Base-by-base conservation (phyloP, 1,140 invertebrate species). In the Melanaphis sacchari region DNA sequence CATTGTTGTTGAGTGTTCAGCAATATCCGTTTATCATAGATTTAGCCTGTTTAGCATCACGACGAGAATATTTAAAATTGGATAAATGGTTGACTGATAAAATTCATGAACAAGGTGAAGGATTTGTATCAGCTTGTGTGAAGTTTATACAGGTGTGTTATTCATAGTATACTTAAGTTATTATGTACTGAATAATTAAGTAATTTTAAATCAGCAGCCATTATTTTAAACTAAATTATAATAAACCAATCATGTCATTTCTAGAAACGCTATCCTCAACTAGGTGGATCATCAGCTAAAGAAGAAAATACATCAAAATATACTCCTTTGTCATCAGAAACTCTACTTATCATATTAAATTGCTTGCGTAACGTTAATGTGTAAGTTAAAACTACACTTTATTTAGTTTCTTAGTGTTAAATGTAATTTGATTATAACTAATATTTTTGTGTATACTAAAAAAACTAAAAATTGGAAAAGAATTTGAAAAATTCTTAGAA, bases 51-150 rank as follows among this genome's bases (percentile, higher is more conserved):
- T 95, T 99, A 66, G 99, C 99, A 0, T 99, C 99, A 0, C 95
- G 99, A 93, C 96, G 99, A 93, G 99, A 99, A 95, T 99, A 99
- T 95, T 96, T 99, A 0, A 99, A 99, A 95, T 95, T 99, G 18
- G 99, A 99, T 95, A 99, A 99, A 95, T 99, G 99, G 99, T 95
- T 99, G 1, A 97, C 97, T 5, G 99, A 99, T 95, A 99, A 99
- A 96, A 99, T 99, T 85, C 96, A 97, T 94, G 99, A 99, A 95
- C 98, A 99, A 95, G 98, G 98, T 36, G 98, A 99, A 95, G 96
- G 96, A 38, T 99, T 99, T 95, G 97, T 99, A 21, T 96, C 97
- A 2, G 97, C 97, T 4, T 97, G 97, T 95, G 96, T 99, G 0
- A 98, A 98, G 94, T 99, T 98, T 94, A 94, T 96, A 15, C 96